Evolutionary conservation across 2,888 invertebrate species (phyloP).

Genomic region (Drosophila imparisetae): DNA sequence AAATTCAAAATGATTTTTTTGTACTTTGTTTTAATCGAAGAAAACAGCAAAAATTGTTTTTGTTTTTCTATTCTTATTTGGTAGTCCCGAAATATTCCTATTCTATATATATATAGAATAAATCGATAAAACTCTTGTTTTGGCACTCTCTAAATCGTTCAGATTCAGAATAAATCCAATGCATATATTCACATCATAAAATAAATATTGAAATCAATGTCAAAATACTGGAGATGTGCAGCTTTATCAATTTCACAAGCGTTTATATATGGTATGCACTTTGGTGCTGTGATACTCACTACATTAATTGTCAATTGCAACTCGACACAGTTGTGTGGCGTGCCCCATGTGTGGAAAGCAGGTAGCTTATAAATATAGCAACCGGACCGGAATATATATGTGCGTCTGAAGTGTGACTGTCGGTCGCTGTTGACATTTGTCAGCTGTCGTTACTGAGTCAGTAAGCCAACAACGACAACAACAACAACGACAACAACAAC

Average conservation of each 20-base stretch:
- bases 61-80: background rate
- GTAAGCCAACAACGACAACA: background rate
- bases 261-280: background rate
- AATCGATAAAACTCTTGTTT: background rate
- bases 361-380: constrained; percentile 14
- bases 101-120: background rate
- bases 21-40: background rate
- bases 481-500: background rate
- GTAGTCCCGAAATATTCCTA: background rate
- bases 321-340: constrained; percentile 1
- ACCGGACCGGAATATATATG: constrained; percentile 19
- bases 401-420: constrained; percentile 5
- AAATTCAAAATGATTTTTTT: background rate
- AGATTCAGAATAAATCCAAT: background rate
- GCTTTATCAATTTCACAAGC: constrained; percentile 23
- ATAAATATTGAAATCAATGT: constrained; percentile 2
- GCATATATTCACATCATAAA: background rate
- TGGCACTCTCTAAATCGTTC: too few relatives aligned
- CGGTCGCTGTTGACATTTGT: constrained; percentile 51
- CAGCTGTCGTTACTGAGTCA: background rate
- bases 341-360: background rate
- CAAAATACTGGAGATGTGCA: background rate
- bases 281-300: constrained; percentile 1
- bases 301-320: constrained; percentile 16
- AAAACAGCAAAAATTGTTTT: background rate